Evolutionary conservation across 1,140 invertebrate species (phyloP).

Genomic region (Drosophila pruinosa): DNA sequence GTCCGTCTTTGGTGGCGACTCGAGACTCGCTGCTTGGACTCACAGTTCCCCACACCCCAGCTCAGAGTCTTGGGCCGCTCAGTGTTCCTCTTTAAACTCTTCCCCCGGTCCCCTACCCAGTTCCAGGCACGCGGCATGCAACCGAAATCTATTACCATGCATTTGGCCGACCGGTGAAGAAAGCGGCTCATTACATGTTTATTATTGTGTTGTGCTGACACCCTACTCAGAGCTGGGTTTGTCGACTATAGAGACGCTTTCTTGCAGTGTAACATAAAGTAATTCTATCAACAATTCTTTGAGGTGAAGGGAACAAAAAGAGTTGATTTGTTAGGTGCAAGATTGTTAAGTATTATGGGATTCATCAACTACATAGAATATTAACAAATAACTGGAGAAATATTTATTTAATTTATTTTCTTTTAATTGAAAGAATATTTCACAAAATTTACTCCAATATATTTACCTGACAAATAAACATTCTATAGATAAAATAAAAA

Average conservation of each 20-base stretch:
- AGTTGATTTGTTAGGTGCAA: no score
- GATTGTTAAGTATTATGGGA: no score
- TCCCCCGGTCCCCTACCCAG: background rate
- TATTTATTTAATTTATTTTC: no score
- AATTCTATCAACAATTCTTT: background rate
- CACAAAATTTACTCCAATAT: no score
- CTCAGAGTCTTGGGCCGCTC: background rate
- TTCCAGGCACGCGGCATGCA: slow-evolving; percentile 61
- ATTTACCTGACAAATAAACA: no score
- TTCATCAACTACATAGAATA: no score
- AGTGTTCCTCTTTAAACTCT: background rate
- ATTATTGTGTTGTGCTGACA: slow-evolving; percentile 33
- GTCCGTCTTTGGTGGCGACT: background rate
- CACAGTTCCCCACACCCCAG: background rate
- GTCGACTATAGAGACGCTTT: background rate
- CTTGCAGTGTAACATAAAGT: background rate
- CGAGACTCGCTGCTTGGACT: background rate
- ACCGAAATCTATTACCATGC: slow-evolving; percentile 78
- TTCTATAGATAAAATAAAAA: no score
- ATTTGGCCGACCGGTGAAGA: slow-evolving; percentile 66
- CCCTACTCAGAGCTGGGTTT: background rate
- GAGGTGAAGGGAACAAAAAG: no score
- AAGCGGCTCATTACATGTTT: slow-evolving; percentile 78
- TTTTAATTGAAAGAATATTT: no score
- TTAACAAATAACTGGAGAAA: no score